phyloP scores from a whole-genome alignment of 1,140 invertebrate genomes.

The Macrocentrus cingulum region DNA sequence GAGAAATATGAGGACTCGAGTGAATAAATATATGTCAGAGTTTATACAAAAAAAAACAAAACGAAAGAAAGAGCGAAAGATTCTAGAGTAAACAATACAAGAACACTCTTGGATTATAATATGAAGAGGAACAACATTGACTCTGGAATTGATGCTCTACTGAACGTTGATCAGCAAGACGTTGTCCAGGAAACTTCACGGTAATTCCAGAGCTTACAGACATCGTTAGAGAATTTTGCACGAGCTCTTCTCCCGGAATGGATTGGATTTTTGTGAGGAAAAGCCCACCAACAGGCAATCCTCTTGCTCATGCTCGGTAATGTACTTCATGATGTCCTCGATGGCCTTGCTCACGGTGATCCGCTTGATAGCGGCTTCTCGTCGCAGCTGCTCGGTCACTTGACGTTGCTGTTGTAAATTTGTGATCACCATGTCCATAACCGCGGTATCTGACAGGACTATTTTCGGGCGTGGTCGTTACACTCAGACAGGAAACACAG shows the following conservation, averaged over 20 bases:
- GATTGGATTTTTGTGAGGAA: conserved; percentile 94
- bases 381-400: conserved; percentile 88
- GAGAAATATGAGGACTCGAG: no score
- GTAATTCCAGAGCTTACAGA: not conserved
- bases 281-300: conserved; percentile 95
- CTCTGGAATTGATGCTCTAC: no score
- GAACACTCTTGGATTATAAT: no score
- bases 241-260: conserved; percentile 94
- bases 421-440: conserved; percentile 89
- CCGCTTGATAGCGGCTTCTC: conserved; percentile 87
- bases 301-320: conserved; percentile 89
- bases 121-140: no score
- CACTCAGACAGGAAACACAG: conserved; percentile 25
- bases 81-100: no score
- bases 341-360: conserved; percentile 87
- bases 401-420: conserved; percentile 88
- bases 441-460: conserved; percentile 80
- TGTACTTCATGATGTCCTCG: conserved; percentile 91
- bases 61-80: no score
- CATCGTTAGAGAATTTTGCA: conserved; percentile 76
- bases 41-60: no score
- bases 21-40: no score
- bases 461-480: conserved; percentile 59
- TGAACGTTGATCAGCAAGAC: no score
- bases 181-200: no score